phyloP scores from a whole-genome alignment of 2,888 invertebrate species.

The Dryocosmus kuriphilus region DNA sequence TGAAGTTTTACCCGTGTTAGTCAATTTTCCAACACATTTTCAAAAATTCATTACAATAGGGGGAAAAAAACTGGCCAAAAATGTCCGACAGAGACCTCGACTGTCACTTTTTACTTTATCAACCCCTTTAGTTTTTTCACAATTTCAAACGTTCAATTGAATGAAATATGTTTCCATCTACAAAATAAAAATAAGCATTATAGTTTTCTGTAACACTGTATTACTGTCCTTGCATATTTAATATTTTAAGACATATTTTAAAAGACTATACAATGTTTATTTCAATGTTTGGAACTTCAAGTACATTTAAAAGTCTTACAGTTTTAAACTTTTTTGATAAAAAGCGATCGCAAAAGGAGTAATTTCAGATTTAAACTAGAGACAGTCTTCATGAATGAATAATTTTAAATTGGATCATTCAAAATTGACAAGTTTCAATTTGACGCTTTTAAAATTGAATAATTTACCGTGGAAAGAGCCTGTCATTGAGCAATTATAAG shows the following conservation, averaged over 20 bases:
- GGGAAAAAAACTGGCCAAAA: background rate
- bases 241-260: too few species aligned
- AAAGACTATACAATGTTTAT: too few species aligned
- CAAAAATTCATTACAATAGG: background rate
- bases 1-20: background rate
- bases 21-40: background rate
- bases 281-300: background rate
- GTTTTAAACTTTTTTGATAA: too few species aligned
- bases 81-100: background rate
- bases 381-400: background rate
- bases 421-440: background rate
- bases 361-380: background rate
- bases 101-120: background rate
- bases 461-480: background rate
- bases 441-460: background rate
- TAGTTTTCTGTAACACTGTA: too few species aligned
- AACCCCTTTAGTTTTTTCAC: background rate
- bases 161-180: too few species aligned
- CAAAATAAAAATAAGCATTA: too few species aligned
- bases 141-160: too few species aligned
- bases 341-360: too few species aligned
- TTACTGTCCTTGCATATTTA: too few species aligned
- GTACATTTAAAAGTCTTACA: background rate
- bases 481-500: too few species aligned
- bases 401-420: slow-evolving; percentile 3